Conservation (phyloP, 2,797 vertebrate genomes). For the Gouania willdenowi region DNA sequence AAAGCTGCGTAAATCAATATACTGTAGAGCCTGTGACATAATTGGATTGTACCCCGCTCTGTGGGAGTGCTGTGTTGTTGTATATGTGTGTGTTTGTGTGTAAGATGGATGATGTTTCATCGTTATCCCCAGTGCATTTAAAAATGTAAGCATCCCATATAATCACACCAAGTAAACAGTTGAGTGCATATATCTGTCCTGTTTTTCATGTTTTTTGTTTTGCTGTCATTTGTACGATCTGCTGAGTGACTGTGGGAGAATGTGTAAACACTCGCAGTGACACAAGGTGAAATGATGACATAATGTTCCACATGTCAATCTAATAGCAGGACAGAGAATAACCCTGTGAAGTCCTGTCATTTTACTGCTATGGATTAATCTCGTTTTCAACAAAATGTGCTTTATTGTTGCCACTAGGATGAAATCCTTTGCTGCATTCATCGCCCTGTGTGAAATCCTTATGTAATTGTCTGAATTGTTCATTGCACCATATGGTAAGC, state of each 20-base stretch:
- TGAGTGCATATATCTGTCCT: not conserved
- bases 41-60: conserved; percentile 54
- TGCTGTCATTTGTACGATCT: not conserved
- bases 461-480: not conserved
- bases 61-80: conserved; percentile 22
- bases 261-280: not conserved
- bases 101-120: not conserved
- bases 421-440: not conserved
- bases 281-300: not conserved
- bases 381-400: not conserved
- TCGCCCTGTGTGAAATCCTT: not conserved
- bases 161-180: conserved; percentile 3
- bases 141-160: conserved; percentile 2
- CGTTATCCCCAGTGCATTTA: conserved; percentile 5
- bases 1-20: conserved; percentile 57
- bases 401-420: not conserved
- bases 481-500: not conserved
- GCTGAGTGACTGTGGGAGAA: not conserved
- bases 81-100: not conserved
- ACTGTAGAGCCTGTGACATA: conserved; percentile 58
- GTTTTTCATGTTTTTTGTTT: too few relatives aligned
- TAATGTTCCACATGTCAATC: conserved; percentile 1
- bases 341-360: not conserved
- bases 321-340: not conserved
- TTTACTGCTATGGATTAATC: not conserved